phyloP scores from a whole-genome alignment of 1,140 invertebrate species.

The Homarus americanus region DNA sequence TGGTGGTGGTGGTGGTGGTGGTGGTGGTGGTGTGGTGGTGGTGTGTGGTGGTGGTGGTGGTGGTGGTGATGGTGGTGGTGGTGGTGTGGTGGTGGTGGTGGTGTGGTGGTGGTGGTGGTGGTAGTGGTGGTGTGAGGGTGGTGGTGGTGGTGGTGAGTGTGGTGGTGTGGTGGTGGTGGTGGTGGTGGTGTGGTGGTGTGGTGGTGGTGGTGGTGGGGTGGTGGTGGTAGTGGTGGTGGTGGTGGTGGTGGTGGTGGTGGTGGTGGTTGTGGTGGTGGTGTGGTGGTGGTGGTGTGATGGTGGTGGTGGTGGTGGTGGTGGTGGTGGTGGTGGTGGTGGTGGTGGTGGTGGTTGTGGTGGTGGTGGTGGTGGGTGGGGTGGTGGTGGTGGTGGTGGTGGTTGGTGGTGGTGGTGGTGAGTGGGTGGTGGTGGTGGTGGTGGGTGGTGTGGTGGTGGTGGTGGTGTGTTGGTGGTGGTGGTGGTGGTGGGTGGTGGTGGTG shows the following conservation, averaged over 20 bases:
- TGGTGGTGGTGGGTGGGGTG: slow-evolving; percentile 2
- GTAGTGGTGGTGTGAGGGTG: not conserved
- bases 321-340: not conserved
- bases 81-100: no score
- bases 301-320: not conserved
- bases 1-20: slow-evolving; percentile 1
- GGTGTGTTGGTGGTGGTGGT: not conserved
- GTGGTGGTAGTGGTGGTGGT: not conserved
- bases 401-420: not conserved
- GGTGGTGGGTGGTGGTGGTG: not conserved
- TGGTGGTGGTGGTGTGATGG: no score
- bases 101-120: not conserved
- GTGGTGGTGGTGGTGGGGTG: not conserved
- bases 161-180: not conserved
- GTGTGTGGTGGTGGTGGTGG: not conserved
- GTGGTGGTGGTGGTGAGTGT: not conserved
- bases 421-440: not conserved
- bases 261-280: no score
- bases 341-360: slow-evolving; percentile 16
- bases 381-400: slow-evolving; percentile 2
- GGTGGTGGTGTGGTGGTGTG: not conserved
- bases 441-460: not conserved
- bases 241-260: not conserved
- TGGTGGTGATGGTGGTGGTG: not conserved
- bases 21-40: not conserved